Evolutionary conservation across 2,797 vertebrate species (phyloP).

Genomic region (Cossypha heuglini): DNA sequence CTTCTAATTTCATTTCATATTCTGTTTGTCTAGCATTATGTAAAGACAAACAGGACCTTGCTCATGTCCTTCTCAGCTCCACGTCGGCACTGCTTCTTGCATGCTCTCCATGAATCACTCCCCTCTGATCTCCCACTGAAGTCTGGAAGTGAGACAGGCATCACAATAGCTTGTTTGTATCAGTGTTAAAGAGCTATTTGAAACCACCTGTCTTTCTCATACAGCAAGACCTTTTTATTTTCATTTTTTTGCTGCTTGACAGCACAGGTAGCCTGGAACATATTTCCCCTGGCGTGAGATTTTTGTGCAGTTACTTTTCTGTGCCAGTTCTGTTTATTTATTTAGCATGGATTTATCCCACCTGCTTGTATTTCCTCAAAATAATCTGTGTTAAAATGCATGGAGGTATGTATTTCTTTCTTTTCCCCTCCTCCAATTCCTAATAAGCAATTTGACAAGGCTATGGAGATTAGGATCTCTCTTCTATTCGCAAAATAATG

Average conservation of each 20-base stretch:
- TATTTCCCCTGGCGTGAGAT: neutral
- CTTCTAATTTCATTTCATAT: neutral
- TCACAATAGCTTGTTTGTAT: neutral
- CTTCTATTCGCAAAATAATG: neutral
- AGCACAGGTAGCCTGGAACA: neutral
- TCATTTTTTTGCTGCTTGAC: neutral
- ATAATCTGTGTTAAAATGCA: neutral
- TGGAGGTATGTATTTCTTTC: fast-evolving
- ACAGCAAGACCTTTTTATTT: neutral
- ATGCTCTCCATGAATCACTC: neutral
- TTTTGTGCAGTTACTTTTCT: neutral
- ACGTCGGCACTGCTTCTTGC: neutral
- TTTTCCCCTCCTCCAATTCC: neutral
- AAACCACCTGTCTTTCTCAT: neutral
- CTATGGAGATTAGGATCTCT: neutral
- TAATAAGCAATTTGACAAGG: neutral
- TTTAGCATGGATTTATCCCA: neutral
- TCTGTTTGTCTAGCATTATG: neutral
- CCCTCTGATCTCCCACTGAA: neutral
- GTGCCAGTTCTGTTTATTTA: neutral
- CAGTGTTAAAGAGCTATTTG: neutral
- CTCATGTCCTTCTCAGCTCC: neutral
- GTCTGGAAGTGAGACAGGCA: neutral
- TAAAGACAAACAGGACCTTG: neutral
- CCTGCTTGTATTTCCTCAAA: neutral